phyloP scores from a whole-genome alignment of 2,888 invertebrate genomes.

The Pammene aurita region DNA sequence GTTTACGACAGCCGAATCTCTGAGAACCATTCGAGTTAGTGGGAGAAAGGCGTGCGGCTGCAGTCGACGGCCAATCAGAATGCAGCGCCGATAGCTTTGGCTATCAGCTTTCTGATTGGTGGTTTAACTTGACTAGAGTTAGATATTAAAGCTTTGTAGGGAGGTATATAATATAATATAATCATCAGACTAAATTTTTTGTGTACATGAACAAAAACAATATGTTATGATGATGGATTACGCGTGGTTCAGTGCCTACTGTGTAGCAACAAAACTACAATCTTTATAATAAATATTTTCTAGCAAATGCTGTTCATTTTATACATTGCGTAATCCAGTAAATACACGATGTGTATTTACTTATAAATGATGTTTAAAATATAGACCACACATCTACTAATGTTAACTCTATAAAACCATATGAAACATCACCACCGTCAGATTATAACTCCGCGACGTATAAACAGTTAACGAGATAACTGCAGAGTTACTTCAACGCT shows the following conservation, averaged over 20 bases:
- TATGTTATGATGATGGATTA: too few relatives aligned
- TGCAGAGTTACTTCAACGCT: constrained; percentile 24
- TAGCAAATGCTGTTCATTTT: too few relatives aligned
- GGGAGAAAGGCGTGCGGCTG: constrained; percentile 38
- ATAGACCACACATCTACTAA: not conserved
- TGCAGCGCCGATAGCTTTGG: constrained; percentile 3
- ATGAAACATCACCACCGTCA: constrained; percentile 19
- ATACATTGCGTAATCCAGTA: not conserved
- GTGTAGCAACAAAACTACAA: too few relatives aligned
- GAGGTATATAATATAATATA: not conserved
- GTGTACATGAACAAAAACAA: too few relatives aligned
- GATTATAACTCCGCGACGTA: constrained; percentile 12
- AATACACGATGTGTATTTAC: not conserved
- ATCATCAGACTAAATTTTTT: not conserved
- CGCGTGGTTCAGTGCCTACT: too few relatives aligned
- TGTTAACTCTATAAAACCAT: constrained; percentile 20
- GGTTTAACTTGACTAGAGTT: not conserved
- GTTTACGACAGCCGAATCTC: constrained; percentile 3
- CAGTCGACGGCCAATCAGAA: constrained; percentile 24
- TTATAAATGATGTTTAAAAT: constrained; percentile 1
- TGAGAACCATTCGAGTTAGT: constrained; percentile 12
- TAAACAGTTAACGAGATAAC: constrained; percentile 8
- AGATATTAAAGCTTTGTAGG: not conserved
- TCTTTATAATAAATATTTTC: too few relatives aligned
- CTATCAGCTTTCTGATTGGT: constrained; percentile 32